phyloP scores from a whole-genome alignment of 1,140 invertebrate species.

The Trichonephila clavata region DNA sequence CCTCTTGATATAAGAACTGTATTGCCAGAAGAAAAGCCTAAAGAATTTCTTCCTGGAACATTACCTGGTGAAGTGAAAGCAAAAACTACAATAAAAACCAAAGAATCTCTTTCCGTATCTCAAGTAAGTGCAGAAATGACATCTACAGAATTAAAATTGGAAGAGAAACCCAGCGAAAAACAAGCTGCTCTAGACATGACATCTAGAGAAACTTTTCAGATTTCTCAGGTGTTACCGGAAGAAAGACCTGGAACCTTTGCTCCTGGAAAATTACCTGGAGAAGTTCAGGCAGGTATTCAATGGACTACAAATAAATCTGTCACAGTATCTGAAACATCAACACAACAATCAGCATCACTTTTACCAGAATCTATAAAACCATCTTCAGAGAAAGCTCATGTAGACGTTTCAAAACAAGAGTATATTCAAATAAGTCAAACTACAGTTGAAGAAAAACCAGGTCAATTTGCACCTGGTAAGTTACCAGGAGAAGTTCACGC shows the following conservation, averaged over 20 bases:
- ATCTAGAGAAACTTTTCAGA: slow-evolving; percentile 67
- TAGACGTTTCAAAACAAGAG: slow-evolving; percentile 66
- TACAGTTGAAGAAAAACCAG: slow-evolving; percentile 70
- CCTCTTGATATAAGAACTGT: slow-evolving; percentile 65
- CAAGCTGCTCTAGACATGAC: slow-evolving; percentile 70
- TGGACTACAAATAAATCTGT: slow-evolving; percentile 76
- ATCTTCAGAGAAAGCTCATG: slow-evolving; percentile 35
- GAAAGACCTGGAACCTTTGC: slow-evolving; percentile 73
- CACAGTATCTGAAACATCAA: slow-evolving; percentile 74
- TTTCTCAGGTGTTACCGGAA: slow-evolving; percentile 72
- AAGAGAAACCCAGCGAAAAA: slow-evolving; percentile 59
- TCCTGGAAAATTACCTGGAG: slow-evolving; percentile 73
- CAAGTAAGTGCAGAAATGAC: slow-evolving; percentile 72
- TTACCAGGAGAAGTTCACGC: slow-evolving; percentile 77
- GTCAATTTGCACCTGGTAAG: slow-evolving; percentile 72
- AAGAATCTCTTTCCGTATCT: slow-evolving; percentile 76
- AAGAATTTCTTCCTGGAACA: slow-evolving; percentile 71
- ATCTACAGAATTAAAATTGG: slow-evolving; percentile 64
- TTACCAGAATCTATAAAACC: slow-evolving; percentile 61
- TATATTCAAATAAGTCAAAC: slow-evolving; percentile 68
- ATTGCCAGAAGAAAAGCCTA: slow-evolving; percentile 73
- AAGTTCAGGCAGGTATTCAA: slow-evolving; percentile 70
- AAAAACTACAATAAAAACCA: slow-evolving; percentile 64
- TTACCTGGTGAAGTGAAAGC: slow-evolving; percentile 73
- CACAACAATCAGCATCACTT: slow-evolving; percentile 44